Evolutionary conservation across 2,888 invertebrate genomes (phyloP).

Genomic region (Limulus polyphemus): DNA sequence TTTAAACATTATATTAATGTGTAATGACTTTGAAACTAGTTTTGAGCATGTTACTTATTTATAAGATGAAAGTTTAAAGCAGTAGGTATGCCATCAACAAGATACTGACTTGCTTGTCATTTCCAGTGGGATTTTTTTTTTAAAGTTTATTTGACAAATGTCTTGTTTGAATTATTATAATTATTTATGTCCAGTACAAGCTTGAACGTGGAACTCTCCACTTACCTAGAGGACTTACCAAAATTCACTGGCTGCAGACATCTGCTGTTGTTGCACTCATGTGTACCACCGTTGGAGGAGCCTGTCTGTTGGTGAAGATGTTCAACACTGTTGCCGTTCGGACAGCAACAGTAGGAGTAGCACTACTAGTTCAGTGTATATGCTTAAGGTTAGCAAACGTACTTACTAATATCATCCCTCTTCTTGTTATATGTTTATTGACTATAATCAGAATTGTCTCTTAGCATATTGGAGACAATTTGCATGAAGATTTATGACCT

Average conservation of each 20-base stretch:
- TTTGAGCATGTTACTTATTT: too few species aligned
- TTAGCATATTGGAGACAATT: too few species aligned
- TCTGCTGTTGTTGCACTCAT: slow-evolving; percentile 62
- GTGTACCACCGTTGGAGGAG: slow-evolving; percentile 60
- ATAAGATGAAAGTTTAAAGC: background rate
- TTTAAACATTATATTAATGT: too few species aligned
- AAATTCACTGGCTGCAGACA: slow-evolving; percentile 71
- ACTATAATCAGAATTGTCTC: too few species aligned
- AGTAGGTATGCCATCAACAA: background rate
- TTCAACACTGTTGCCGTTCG: slow-evolving; percentile 62
- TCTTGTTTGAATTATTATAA: background rate
- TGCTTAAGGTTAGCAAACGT: slow-evolving; percentile 54
- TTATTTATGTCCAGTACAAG: slow-evolving; percentile 14
- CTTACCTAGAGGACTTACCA: slow-evolving; percentile 44
- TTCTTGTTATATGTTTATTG: too few species aligned
- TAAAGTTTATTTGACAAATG: too few species aligned
- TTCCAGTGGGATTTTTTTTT: too few species aligned
- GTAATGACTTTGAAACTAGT: too few species aligned
- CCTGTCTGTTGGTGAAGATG: slow-evolving; percentile 66
- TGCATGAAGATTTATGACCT: too few species aligned
- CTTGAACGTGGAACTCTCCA: slow-evolving; percentile 25
- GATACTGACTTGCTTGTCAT: too few species aligned
- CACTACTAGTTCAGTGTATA: slow-evolving; percentile 67
- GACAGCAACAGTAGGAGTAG: slow-evolving; percentile 66
- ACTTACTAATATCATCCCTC: too few species aligned